These are phyloP conservation scores for Hystrix cristata DNA, from an alignment of 2,113 vertebrate species.

Conservation along the genomic window DNA sequence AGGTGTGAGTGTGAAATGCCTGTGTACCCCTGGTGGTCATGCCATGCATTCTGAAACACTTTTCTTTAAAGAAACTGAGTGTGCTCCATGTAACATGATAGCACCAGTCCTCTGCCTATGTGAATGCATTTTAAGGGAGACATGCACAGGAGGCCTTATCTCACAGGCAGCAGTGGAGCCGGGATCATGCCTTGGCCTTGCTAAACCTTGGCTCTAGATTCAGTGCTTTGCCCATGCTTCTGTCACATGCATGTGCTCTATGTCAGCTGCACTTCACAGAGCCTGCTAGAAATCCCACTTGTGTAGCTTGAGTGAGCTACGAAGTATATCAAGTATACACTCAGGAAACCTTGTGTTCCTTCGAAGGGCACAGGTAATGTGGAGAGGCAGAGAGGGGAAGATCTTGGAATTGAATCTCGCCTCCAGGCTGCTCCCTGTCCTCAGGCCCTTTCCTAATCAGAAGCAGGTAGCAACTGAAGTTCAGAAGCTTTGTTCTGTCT, in stretches of 20 bases:
- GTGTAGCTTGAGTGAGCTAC: background rate
- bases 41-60: background rate
- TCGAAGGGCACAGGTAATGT: background rate
- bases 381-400: background rate
- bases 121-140: background rate
- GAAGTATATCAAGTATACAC: background rate
- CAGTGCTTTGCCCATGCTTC: background rate
- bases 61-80: background rate
- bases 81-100: background rate
- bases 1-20: background rate
- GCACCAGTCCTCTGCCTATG: background rate
- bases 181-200: background rate
- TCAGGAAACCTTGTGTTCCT: background rate
- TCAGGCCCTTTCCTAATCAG: background rate
- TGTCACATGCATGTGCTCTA: fast-evolving
- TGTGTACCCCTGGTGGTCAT: background rate
- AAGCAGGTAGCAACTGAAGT: slow-evolving; percentile 43
- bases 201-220: background rate
- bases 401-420: slow-evolving; percentile 35
- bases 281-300: background rate
- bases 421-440: background rate
- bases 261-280: background rate
- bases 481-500: background rate
- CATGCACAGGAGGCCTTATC: background rate
- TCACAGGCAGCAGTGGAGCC: background rate